phyloP scores from a whole-genome alignment of 2,888 invertebrate genomes.

The Metalampra italica region DNA sequence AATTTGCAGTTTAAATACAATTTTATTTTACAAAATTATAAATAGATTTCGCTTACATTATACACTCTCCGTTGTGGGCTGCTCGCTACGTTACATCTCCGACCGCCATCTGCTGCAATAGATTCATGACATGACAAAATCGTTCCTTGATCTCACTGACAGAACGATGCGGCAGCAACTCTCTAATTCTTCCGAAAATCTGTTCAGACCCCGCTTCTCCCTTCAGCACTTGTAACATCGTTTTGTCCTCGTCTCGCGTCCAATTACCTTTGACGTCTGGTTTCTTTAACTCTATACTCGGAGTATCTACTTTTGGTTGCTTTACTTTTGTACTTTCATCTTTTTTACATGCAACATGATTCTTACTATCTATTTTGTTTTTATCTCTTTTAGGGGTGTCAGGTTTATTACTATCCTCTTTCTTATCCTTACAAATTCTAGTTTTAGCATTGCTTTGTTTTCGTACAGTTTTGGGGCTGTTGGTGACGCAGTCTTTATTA shows the following conservation, averaged over 20 bases:
- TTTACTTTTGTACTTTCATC: conserved; percentile 38
- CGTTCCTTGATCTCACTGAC: conserved; percentile 80
- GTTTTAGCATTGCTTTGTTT: conserved; percentile 25
- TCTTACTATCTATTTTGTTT: conserved; percentile 29
- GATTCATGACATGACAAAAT: conserved; percentile 78
- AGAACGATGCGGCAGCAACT: conserved; percentile 75
- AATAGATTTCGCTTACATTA: conserved; percentile 45
- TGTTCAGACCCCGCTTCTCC: conserved; percentile 81
- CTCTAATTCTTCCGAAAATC: conserved; percentile 78
- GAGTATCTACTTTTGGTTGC: conserved; percentile 28
- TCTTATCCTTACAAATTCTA: conserved; percentile 32
- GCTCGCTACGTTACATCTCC: conserved; percentile 60
- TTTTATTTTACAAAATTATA: conserved; percentile 64
- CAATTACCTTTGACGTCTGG: conserved; percentile 60
- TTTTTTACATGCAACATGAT: conserved; percentile 26
- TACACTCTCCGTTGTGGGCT: conserved; percentile 23
- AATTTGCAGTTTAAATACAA: conserved; percentile 21
- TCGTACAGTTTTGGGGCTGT: conserved; percentile 40
- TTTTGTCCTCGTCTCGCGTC: conserved; percentile 90
- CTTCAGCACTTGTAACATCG: conserved; percentile 87
- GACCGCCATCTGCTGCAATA: conserved; percentile 80
- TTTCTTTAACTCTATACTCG: not conserved
- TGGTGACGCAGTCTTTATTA: conserved; percentile 47
- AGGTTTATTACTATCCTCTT: conserved; percentile 25
- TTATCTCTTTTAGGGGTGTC: conserved; percentile 33